These are phyloP conservation scores for Amorpha juglandis DNA, from an alignment of 2,888 invertebrate species.

Conservation along the genomic window DNA sequence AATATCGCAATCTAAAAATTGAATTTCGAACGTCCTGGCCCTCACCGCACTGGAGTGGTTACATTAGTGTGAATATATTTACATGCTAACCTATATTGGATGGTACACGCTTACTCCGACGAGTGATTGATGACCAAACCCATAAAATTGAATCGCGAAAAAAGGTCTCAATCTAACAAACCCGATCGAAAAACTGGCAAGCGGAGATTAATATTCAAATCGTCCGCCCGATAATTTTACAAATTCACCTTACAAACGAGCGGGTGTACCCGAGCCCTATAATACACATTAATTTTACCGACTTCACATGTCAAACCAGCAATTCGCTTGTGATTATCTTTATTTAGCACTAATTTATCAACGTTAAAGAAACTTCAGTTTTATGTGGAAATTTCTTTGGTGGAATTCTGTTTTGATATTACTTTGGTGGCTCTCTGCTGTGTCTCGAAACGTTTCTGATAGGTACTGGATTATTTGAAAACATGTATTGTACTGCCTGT, in stretches of 20 bases:
- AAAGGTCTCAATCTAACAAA: slow-evolving; percentile 47
- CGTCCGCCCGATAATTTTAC: slow-evolving; percentile 75
- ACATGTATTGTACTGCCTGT: slow-evolving; percentile 7
- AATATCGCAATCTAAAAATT: no score
- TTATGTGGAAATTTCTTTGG: slow-evolving; percentile 47
- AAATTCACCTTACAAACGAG: slow-evolving; percentile 76
- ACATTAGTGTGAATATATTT: background rate
- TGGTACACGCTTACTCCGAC: background rate
- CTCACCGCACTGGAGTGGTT: no score
- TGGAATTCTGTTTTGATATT: slow-evolving; percentile 26
- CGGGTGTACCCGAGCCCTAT: slow-evolving; percentile 71
- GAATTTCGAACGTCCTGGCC: no score
- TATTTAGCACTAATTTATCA: slow-evolving; percentile 79
- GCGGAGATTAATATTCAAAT: slow-evolving; percentile 76
- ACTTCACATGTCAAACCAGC: slow-evolving; percentile 79
- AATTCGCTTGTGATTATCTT: slow-evolving; percentile 78
- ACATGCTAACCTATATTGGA: slow-evolving; percentile 12
- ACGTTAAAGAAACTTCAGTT: slow-evolving; percentile 55
- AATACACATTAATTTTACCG: slow-evolving; percentile 80
- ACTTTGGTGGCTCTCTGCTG: background rate
- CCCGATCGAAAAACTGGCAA: slow-evolving; percentile 48
- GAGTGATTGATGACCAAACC: slow-evolving; percentile 7
- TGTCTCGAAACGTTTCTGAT: slow-evolving; percentile 7
- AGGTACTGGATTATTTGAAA: slow-evolving; percentile 25
- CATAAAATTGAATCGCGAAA: slow-evolving; percentile 25